Conservation (phyloP, 23 tunicate species). For the Ascidia mentula region DNA sequence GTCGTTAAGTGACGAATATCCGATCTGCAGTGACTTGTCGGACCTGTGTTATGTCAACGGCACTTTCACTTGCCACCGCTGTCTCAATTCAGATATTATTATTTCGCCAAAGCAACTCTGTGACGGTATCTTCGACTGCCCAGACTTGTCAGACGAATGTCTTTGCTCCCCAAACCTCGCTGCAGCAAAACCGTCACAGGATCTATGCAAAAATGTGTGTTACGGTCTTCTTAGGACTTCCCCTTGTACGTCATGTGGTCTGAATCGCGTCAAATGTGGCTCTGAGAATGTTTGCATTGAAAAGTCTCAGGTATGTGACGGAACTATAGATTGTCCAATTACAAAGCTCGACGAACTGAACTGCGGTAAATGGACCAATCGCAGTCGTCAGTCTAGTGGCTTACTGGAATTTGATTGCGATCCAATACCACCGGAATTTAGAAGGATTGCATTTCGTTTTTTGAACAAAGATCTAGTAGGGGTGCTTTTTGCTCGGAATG, state of each 20-base stretch:
- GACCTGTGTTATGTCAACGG: constrained; percentile 39
- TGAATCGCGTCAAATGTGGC: constrained; percentile 14
- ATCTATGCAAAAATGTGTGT: constrained; percentile 21
- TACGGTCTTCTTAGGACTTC: constrained; percentile 1
- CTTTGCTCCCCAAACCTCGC: constrained; percentile 13
- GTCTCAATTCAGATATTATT: constrained; percentile 9
- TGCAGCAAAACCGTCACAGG: background rate
- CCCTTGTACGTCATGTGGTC: background rate
- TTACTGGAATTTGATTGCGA: constrained; percentile 18
- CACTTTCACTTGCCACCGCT: constrained; percentile 16
- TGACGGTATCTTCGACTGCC: constrained; percentile 38
- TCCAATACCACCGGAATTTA: constrained; percentile 4
- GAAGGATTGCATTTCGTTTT: background rate
- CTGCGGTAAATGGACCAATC: background rate
- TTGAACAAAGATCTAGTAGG: background rate
- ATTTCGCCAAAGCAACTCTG: constrained; percentile 23
- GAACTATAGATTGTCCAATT: constrained; percentile 22
- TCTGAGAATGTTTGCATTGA: constrained; percentile 11
- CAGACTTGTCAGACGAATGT: constrained; percentile 57
- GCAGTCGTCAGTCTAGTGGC: background rate
- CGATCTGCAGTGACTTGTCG: too few species aligned
- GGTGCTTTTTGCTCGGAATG: background rate
- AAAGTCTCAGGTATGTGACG: constrained; percentile 14
- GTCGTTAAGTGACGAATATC: too few species aligned
- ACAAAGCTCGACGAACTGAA: constrained; percentile 12